phyloP scores from a whole-genome alignment of 2,797 vertebrate species.

The Spheniscus humboldti region DNA sequence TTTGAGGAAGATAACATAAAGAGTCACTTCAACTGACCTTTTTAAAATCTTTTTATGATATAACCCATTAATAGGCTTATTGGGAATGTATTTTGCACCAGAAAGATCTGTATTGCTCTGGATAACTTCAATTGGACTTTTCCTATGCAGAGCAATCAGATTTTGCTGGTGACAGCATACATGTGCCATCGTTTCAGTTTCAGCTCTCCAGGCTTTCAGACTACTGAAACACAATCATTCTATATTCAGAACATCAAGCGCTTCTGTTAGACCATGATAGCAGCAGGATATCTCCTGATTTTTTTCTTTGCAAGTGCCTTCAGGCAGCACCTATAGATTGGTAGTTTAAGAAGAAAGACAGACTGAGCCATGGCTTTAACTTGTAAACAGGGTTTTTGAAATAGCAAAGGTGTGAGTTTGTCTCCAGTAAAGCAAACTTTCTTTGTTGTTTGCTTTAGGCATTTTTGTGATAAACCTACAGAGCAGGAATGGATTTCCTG shows the following conservation, averaged over 20 bases:
- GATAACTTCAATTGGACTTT: not conserved
- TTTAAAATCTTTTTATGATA: not conserved
- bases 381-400: conserved; percentile 70
- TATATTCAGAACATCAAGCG: conserved; percentile 47
- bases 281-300: conserved; percentile 33
- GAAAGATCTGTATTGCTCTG: not conserved
- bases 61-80: not conserved
- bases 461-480: conserved; percentile 49
- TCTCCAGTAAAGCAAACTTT: conserved; percentile 67
- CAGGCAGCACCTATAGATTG: conserved; percentile 20
- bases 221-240: conserved; percentile 39
- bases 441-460: conserved; percentile 67
- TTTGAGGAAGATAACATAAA: not conserved
- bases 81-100: not conserved
- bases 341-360: conserved; percentile 21
- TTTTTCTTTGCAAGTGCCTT: conserved; percentile 2
- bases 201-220: conserved; percentile 11
- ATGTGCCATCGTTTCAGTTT: not conserved
- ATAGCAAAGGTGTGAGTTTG: conserved; percentile 65
- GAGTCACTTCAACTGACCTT: conserved; percentile 10
- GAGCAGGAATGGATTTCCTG: conserved; percentile 64
- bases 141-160: not conserved
- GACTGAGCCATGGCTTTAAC: conserved; percentile 58
- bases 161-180: conserved; percentile 17
- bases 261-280: conserved; percentile 42